Percentiles rank a stretch among this genome's conserved stretches.
Conservation (phyloP, 2,888 invertebrate genomes). For the Stomorhina lunata region DNA sequence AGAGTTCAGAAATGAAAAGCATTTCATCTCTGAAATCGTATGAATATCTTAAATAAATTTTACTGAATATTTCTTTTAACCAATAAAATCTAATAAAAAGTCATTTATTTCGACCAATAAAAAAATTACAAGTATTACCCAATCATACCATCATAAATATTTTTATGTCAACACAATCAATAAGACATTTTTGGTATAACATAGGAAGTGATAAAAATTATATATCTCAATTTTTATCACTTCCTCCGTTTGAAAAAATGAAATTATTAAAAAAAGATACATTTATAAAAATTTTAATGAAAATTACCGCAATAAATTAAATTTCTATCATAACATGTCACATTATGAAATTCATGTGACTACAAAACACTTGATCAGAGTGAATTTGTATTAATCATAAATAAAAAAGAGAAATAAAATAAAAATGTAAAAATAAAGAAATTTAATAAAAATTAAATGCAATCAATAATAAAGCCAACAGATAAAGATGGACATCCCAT, state of each 20-base stretch:
- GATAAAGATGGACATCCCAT: slow-evolving; percentile 56
- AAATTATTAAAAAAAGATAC: not conserved
- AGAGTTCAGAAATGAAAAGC: no score
- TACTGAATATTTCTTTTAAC: not conserved
- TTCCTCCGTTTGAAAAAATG: slow-evolving; percentile 21
- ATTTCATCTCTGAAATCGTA: not conserved
- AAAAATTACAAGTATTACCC: slow-evolving; percentile 2
- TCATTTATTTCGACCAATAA: slow-evolving; percentile 38
- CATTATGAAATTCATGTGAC: slow-evolving; percentile 51
- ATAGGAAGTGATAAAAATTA: not conserved
- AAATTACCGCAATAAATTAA: slow-evolving; percentile 52
- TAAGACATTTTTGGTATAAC: not conserved
- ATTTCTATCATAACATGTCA: slow-evolving; percentile 63
- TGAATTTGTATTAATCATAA: no score
- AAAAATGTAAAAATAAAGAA: not conserved
- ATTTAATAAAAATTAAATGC: slow-evolving; percentile 50
- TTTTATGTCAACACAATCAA: slow-evolving; percentile 31
- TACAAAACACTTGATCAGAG: slow-evolving; percentile 7
- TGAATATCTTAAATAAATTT: slow-evolving; percentile 8
- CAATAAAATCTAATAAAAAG: slow-evolving; percentile 12
- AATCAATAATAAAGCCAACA: slow-evolving; percentile 60
- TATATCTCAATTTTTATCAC: slow-evolving; percentile 22
- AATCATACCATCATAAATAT: slow-evolving; percentile 23
- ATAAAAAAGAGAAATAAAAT: slow-evolving; percentile 41
- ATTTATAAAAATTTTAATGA: slow-evolving; percentile 30